Evolutionary conservation across 2,797 vertebrate species (phyloP), one percentile per base, ranked within the genome.

Genomic region (Gallinago nigripennis): DNA sequence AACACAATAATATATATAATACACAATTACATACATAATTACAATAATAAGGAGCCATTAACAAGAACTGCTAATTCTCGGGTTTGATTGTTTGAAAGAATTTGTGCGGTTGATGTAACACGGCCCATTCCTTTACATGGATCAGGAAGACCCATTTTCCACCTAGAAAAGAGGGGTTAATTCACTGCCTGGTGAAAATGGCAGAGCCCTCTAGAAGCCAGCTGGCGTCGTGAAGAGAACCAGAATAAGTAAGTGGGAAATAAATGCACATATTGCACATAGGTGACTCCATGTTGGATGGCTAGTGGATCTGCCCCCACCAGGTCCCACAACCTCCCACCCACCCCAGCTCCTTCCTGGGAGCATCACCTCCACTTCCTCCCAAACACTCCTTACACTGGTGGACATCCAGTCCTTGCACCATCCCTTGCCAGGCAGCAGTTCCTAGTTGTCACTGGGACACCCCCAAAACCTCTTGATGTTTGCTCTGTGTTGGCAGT

Each of bases 361-460:
- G 15, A 41, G 7, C 27, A 28, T 45, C 19, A 24, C 8, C 10
- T 24, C 46, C 19, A 10, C 10, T 54, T 83, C 35, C 43, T 46
- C 8, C 18, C 60, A 30, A 8, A 2, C 0, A 0, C 24, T 53
- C 41, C 50, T 71, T 21, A 58, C 3, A 14, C 28, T 31, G 27
- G 6, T 31, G 41, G 17, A 15, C 25, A 8, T 20, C 1, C n/a
- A 75, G 11, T 1, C 37, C 23, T 33, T 70, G 12, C 14, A 16
- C 23, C 9, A 7, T 18, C 17, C 25, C 8, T 60, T 5, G 27
- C 4, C 11, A n/a, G 16, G 12, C 6, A 37, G 24, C 15, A 48
- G 31, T 7, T 83, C 14, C 65, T 15, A 0, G 1, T 2, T 4
- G 2, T 53, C 78, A 48, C 6, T 0, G 0, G 28, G n/a, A 5